phyloP scores from a whole-genome alignment of 2,888 invertebrate genomes.

The Limnephilus lunatus region DNA sequence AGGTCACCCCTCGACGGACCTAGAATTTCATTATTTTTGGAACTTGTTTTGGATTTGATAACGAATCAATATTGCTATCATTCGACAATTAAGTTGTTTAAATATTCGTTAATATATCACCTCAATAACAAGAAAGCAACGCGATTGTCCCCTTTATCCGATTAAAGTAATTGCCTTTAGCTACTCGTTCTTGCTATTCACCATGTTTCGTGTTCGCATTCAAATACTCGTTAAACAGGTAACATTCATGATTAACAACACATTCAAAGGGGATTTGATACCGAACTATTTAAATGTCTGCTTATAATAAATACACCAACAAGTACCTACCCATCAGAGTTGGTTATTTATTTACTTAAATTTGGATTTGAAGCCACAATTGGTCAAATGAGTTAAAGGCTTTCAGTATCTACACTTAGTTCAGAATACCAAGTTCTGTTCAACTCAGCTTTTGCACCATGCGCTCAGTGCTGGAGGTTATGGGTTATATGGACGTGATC shows the following conservation, averaged over 20 bases:
- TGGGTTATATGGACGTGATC: too few relatives aligned
- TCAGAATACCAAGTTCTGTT: too few relatives aligned
- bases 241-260: background rate
- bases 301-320: background rate
- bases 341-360: too few relatives aligned
- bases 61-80: background rate
- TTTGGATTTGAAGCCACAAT: too few relatives aligned
- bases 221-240: background rate
- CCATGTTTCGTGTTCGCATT: background rate
- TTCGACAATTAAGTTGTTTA: background rate
- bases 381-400: too few relatives aligned
- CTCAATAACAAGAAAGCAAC: background rate
- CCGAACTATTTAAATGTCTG: background rate
- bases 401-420: too few relatives aligned
- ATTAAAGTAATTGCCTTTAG: background rate
- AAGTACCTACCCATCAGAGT: background rate
- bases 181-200: background rate
- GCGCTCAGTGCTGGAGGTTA: too few relatives aligned
- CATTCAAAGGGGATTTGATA: background rate
- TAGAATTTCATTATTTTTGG: background rate
- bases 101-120: background rate
- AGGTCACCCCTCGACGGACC: background rate
- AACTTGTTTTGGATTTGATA: constrained; percentile 17
- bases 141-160: constrained; percentile 12
- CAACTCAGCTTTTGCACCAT: too few relatives aligned